Evolutionary conservation across 2,797 vertebrate genomes (phyloP), one percentile per base, ranked within the genome.

Genomic region (Xiphorhynchus erythropygius): DNA sequence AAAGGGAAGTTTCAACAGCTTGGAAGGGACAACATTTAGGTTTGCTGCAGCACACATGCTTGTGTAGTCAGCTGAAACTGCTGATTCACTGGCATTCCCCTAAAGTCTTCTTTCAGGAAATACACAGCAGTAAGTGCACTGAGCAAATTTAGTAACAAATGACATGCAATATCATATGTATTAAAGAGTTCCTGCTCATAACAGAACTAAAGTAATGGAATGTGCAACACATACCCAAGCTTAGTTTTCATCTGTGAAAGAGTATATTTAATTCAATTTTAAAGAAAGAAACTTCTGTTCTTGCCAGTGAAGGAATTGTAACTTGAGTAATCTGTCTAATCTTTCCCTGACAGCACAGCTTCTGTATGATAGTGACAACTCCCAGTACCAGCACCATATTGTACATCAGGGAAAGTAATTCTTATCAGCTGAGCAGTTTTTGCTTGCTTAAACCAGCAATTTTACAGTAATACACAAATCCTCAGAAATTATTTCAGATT

Each of bases 1-100:
- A 90, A 90, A 85, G 84, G 39, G 75, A 96, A 92, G 67, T 87
- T 89, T 82, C 55, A 94, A 76, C 44, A 70, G 55, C 82, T 76
- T 91, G 52, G 63, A 92, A 94, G 35, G 44, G 62, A 88, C 67
- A 84, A 55, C 42, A 82, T n/a, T 70, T 35, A 37, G 9, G 33
- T 59, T 85, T 93, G 60, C 52, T 77, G 56, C 46, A 84, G 62
- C 35, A 59, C 75, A 49, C 6, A 46, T 0, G 1, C 57, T 76
- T 89, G 28, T 56, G 30, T 25, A 77, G 81, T 53, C 64, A 89
- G 25, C 32, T 74, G 53, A 89, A 95, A 95, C 47, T 93, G 87
- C 68, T 89, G 86, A 95, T 76, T 94, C 93, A 89, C 32, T 69
- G 19, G 23, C 75, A 60, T 74, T 71, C 28, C 42, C 33, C 49